Evolutionary conservation across 2,113 vertebrate genomes (phyloP), one percentile per base, ranked within the genome.

Genomic region (Nycticryphes semicollaris): DNA sequence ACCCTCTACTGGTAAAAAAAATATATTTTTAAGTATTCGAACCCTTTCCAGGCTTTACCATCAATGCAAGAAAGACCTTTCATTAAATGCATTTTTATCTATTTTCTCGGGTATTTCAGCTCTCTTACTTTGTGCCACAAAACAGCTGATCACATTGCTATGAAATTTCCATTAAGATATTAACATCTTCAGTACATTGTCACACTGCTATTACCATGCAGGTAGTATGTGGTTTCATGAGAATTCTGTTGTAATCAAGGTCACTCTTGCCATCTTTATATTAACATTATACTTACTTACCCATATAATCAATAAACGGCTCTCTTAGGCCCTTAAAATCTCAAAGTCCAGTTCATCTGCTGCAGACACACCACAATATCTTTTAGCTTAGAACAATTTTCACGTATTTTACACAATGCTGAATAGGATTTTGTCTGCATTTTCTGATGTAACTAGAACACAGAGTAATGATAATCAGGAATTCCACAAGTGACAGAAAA

Each of bases 1-100:
- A 74, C 92, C 95, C 97, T 94, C 97, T 97, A 87, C 95, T 95
- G 98, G 96, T 24, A 73, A 77, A 53, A 50, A 16, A 30, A 14
- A 27, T 3, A 8, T 35, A 85, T 81, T 82, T 95, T 70, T 51
- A 56, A 68, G 72, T 59, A 35, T 56, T 91, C 47, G n/a, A 89
- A 74, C 39, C 31, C 27, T 80, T 94, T 72, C 50, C 89, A 62
- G 6, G 14, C 4, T 84, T 60, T 50, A 51, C 12, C 16, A 35
- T 37, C 41, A 75, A 64, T 30, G n/a, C 19, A 64, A 72, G 35
- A 39, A 47, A 94, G 63, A 54, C 9, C 4, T 92, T 89, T 85
- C 56, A 80, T 80, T 67, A 81, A 66, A 63, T 24, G n/a, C 53
- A 85, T 69, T 90, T 95, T 76, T 87, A 75, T 76, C 25, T 87